Base-by-base conservation (phyloP, 2,888 invertebrate species). In the Leptogaster cylindrica region DNA sequence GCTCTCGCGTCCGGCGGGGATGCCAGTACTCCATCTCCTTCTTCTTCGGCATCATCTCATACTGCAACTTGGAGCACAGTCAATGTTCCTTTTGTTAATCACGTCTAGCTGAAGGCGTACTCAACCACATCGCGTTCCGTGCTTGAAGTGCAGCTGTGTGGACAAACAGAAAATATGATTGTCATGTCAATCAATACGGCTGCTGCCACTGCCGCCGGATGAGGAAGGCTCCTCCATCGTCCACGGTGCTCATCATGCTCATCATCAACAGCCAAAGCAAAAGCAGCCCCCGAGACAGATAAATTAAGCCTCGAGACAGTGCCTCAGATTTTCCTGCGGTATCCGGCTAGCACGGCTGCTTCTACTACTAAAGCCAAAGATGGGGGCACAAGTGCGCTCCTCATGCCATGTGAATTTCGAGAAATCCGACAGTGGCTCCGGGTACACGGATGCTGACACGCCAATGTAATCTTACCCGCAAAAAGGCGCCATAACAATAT, bases 401-500 rank as follows among this genome's bases (percentile, higher is more conserved):
- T 50, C n/a, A 12, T 39, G 50, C 28, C 25, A 12, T 46, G 50
- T 25, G 27, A 50, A 50, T 50, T 50, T 50, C 14, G 28, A 39
- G 55, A 55, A 36, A 55, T 23, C 55, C 55, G 16, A 55, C 55
- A 36, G 39, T n/a, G n/a, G n/a, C 55, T 12, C 36, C 18, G 23
- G 39, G 36, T 31, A 20, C 20, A 52, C 52, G 8, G 52, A 52
- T 52, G 55, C 36, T 55, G 55, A 3, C 39, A 20, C 39, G 23
- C 39, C 55, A 36, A 20, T 55, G 55, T 55, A 55, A 39, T 25
- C 36, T 25, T 20, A 55, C 36, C 12, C 39, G 23, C 39, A 39
- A 55, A 55, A 39, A 36, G 55, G 55, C 55, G 55, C 55, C 55
- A 55, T 55, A 33, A 14, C 12, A 55, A 55, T 55, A 55, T 55